A percentile compares a stretch with the other conserved stretches of the same genome.
Conservation (phyloP, 2,797 vertebrate species). For the Phoxinus dragarum region DNA sequence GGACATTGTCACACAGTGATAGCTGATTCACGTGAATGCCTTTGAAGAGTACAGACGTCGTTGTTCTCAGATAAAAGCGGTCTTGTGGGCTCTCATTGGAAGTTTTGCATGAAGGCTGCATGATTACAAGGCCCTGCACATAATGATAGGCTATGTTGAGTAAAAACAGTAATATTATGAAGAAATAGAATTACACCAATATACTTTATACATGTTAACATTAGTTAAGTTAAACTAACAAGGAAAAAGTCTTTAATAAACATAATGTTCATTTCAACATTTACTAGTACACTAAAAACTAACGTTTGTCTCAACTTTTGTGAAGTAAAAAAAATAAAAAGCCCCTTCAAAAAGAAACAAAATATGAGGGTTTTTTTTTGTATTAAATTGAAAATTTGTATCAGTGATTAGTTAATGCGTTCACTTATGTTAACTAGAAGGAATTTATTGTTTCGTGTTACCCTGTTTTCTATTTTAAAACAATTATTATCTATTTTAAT, state of each 20-base stretch:
- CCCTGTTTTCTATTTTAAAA: background rate
- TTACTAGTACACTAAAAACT: background rate
- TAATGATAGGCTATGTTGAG: background rate
- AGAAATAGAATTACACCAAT: background rate
- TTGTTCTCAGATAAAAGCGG: background rate
- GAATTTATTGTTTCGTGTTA: background rate
- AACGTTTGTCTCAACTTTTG: background rate
- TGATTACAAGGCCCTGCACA: background rate
- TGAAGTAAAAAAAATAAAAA: background rate
- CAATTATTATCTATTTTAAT: background rate
- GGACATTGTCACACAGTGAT: background rate
- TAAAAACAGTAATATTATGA: background rate
- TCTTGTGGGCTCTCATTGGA: background rate
- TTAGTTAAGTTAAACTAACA: background rate
- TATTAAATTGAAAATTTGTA: background rate
- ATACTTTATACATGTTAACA: background rate
- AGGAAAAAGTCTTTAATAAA: background rate
- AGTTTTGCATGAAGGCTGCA: background rate
- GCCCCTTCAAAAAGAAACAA: background rate
- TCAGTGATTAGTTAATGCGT: background rate
- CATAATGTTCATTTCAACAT: background rate
- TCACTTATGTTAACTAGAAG: background rate
- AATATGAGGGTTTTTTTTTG: background rate
- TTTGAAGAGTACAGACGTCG: background rate
- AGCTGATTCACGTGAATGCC: constrained; percentile 3